phyloP scores from a whole-genome alignment of 2,888 invertebrate genomes.

The Apoderus coryli region DNA sequence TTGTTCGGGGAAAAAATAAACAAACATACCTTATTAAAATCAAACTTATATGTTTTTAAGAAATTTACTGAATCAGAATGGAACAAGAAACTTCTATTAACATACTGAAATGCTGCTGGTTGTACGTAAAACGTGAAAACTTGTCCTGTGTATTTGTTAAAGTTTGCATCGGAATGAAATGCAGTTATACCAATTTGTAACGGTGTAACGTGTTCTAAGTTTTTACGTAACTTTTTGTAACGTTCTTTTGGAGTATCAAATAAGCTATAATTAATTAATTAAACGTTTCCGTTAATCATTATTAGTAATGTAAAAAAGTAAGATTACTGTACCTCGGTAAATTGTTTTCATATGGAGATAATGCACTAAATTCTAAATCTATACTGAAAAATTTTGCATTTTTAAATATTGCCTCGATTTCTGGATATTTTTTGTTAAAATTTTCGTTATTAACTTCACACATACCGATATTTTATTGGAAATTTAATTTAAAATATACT shows the following conservation, averaged over 20 bases:
- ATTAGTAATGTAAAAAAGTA: no score
- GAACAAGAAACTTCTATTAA: conserved; percentile 45
- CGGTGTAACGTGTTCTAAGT: conserved; percentile 40
- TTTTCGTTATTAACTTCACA: conserved; percentile 45
- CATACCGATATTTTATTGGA: conserved; percentile 32
- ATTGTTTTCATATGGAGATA: conserved; percentile 29
- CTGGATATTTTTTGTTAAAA: conserved; percentile 40
- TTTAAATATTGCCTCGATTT: conserved; percentile 40
- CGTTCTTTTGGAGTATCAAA: conserved; percentile 41
- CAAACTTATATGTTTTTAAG: conserved; percentile 45
- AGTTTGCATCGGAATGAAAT: conserved; percentile 42
- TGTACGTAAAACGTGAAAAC: conserved; percentile 55
- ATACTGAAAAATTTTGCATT: conserved; percentile 48
- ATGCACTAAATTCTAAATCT: conserved; percentile 60
- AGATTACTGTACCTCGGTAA: conserved; percentile 24
- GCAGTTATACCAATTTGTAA: conserved; percentile 56
- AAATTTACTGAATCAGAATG: conserved; percentile 51
- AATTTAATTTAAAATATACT: no score
- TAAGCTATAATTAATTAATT: conserved; percentile 40
- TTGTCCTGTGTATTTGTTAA: conserved; percentile 43
- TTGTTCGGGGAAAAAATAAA: no score
- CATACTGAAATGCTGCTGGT: conserved; percentile 45
- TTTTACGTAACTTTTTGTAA: conserved; percentile 37
- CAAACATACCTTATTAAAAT: conserved; percentile 57
- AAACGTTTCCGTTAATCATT: no score